Conservation (phyloP, 2,888 invertebrate species). For the Boloria euphrosyne region DNA sequence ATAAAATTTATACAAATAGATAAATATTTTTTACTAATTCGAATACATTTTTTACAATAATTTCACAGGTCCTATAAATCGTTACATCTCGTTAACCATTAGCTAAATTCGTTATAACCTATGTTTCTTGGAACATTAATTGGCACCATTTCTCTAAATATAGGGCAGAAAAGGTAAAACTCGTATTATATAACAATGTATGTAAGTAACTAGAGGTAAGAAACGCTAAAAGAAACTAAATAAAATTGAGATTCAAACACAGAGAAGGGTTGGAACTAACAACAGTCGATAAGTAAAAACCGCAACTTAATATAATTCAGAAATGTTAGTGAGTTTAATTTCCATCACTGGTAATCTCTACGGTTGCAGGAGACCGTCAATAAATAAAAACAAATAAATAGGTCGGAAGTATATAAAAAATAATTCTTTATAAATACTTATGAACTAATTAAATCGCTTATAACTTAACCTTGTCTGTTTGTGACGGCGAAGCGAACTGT, state of each 20-base stretch:
- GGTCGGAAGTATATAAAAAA: constrained; percentile 72
- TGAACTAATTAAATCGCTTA: constrained; percentile 57
- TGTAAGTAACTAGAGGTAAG: constrained; percentile 46
- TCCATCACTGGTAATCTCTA: constrained; percentile 59
- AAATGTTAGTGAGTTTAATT: constrained; percentile 36
- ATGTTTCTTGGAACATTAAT: constrained; percentile 60
- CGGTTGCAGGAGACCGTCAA: constrained; percentile 50
- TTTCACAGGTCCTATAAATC: constrained; percentile 63
- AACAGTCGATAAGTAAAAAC: constrained; percentile 74
- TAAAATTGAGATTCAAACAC: constrained; percentile 72
- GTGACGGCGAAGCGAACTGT: constrained; percentile 20
- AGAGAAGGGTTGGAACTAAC: constrained; percentile 63
- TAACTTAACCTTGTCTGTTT: constrained; percentile 22
- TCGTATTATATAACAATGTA: constrained; percentile 10
- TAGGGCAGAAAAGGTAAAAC: constrained; percentile 33
- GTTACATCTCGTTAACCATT: constrained; percentile 53
- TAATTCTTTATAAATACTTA: constrained; percentile 79
- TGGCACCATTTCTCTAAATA: constrained; percentile 66
- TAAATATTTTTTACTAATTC: constrained; percentile 61
- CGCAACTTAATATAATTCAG: constrained; percentile 67
- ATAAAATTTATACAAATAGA: constrained; percentile 75
- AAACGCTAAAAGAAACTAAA: constrained; percentile 66
- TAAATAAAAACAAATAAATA: constrained; percentile 74
- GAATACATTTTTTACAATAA: constrained; percentile 49
- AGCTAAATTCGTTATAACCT: constrained; percentile 52